phyloP scores from a whole-genome alignment of 2,888 invertebrate genomes.

The Anthoptus insignis region DNA sequence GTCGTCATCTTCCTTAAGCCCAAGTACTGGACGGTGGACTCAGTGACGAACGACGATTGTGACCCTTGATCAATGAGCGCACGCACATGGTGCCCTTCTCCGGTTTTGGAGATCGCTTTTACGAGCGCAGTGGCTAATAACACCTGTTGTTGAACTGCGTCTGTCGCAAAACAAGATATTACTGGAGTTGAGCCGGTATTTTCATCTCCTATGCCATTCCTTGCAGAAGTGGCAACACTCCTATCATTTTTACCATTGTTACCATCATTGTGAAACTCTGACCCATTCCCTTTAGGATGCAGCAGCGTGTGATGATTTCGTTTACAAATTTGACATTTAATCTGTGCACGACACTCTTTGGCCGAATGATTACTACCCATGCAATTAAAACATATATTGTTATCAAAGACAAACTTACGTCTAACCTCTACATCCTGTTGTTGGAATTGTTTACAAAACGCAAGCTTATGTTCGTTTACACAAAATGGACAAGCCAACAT shows the following conservation, averaged over 20 bases:
- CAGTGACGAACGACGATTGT: constrained; percentile 49
- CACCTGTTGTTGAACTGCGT: constrained; percentile 7
- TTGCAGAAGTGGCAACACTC: too few relatives aligned
- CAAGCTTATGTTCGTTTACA: not conserved
- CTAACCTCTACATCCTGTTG: not conserved
- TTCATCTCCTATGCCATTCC: too few relatives aligned
- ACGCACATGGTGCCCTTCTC: constrained; percentile 30
- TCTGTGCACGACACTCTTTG: not conserved
- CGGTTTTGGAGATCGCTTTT: constrained; percentile 37
- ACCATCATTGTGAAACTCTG: too few relatives aligned
- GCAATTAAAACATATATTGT: constrained; percentile 19
- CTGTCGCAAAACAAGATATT: constrained; percentile 1
- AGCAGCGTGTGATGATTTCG: constrained; percentile 5
- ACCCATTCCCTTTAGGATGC: constrained; percentile 1
- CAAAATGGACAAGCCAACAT: constrained; percentile 9
- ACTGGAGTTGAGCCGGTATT: not conserved
- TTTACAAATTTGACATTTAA: constrained; percentile 9
- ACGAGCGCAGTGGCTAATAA: constrained; percentile 46
- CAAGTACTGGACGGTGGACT: constrained; percentile 40
- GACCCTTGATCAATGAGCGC: constrained; percentile 51
- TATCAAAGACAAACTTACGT: constrained; percentile 11
- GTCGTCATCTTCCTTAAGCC: constrained; percentile 37
- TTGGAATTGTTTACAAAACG: constrained; percentile 5
- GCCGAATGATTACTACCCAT: constrained; percentile 22
- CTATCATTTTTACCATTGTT: not conserved